These are phyloP conservation scores for Volucella inanis DNA, from an alignment of 2,888 invertebrate genomes.

Conservation along the genomic window DNA sequence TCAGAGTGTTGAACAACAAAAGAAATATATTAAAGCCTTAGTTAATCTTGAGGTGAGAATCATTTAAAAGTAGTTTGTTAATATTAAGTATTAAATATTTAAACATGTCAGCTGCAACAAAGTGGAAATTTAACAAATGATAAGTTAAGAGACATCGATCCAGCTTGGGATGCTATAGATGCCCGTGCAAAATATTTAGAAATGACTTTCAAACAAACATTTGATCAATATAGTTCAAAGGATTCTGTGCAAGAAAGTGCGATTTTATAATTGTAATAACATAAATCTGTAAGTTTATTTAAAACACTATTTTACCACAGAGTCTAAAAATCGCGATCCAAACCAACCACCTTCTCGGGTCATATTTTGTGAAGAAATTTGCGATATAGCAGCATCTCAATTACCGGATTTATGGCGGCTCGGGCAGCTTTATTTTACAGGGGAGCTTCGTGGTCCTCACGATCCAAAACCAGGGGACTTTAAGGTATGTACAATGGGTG, in stretches of 20 bases:
- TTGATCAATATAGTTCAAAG: constrained; percentile 81
- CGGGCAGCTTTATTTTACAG: constrained; percentile 96
- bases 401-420: constrained; percentile 98
- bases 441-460: constrained; percentile 90
- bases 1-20: constrained; percentile 96
- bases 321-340: constrained; percentile 80
- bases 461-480: constrained; percentile 90
- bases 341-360: constrained; percentile 86
- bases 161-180: constrained; percentile 97
- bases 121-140: constrained; percentile 79
- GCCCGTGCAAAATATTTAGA: constrained; percentile 91
- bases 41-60: constrained; percentile 87
- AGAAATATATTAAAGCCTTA: constrained; percentile 92
- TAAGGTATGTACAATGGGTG: constrained; percentile 85
- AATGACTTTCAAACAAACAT: constrained; percentile 81
- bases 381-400: constrained; percentile 88
- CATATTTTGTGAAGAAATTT: constrained; percentile 91
- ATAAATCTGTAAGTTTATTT: not conserved
- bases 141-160: constrained; percentile 87
- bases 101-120: constrained; percentile 79
- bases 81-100: not conserved
- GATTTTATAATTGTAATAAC: not conserved
- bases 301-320: constrained; percentile 64
- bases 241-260: constrained; percentile 80
- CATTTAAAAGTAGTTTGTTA: not conserved